Evolutionary conservation across 2,797 vertebrate species (phyloP).

Genomic region (Petrocephalus sullivani): DNA sequence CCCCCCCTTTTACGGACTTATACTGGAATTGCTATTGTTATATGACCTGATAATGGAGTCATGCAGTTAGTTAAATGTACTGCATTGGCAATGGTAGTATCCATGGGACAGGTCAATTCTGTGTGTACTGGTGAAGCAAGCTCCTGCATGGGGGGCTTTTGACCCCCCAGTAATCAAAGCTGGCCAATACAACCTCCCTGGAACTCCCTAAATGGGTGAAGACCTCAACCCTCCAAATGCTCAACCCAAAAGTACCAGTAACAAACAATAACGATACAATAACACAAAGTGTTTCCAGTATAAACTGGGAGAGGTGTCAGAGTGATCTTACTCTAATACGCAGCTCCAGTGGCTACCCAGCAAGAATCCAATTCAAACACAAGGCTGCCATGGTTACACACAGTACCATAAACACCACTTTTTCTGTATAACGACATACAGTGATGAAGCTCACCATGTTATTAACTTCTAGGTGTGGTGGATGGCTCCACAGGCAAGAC

Average conservation of each 20-base stretch:
- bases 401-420: background rate
- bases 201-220: background rate
- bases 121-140: background rate
- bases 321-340: background rate
- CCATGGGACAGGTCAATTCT: background rate
- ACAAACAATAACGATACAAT: background rate
- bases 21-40: background rate
- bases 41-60: background rate
- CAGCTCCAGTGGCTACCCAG: background rate
- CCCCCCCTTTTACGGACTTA: background rate
- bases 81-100: background rate
- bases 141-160: background rate
- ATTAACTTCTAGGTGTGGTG: constrained; percentile 22
- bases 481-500: constrained; percentile 29
- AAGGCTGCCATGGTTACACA: background rate
- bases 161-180: background rate
- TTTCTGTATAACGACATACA: background rate
- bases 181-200: background rate
- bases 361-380: background rate
- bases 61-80: background rate
- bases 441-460: background rate
- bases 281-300: background rate
- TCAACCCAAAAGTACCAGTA: background rate
- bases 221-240: background rate
- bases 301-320: background rate